Base-by-base conservation (phyloP, 2,888 invertebrate genomes). In the Hermodice carunculata region DNA sequence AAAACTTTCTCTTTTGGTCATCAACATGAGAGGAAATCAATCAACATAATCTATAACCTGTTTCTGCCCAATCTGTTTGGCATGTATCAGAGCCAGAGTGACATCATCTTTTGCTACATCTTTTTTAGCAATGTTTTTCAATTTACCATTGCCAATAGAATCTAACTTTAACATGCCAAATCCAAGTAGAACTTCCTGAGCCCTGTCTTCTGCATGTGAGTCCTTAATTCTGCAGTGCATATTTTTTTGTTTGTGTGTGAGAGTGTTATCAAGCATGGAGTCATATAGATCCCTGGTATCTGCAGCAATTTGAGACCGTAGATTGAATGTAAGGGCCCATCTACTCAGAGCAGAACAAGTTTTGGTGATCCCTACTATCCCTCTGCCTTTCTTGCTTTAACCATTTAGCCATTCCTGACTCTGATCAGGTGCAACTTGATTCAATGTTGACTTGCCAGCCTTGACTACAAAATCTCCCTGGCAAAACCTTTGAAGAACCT, bases 281-380 rank as follows among this genome's bases (percentile, higher is more conserved):
- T 32, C 52, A 52, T 24, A 48, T 28, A 48, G 22, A 28, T 19
- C 48, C 26, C 26, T 48, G 4, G 48, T 48, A 24, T 48, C 48
- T 24, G 22, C 26, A 3, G 48, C 22, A 17, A 59, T 59, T 19
- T 56, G 29, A 6, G 51, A 56, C 48, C 60, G 22, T 2, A 57
- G 40, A 43, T 64, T 64, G 52, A 64, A 64, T 4, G 61, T 54
- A 1, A 65, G 61, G 8, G 53, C 44, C 65, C 65, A 65, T 54
- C 65, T 22, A 54, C 54, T 44, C 17, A 61, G 53, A 19, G 61
- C 65, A 24, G 54, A 28, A n/a, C 26, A 22, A 14, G 40, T 63
- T 54, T 63, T 61, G 11, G 52, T 54, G 32, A 65, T 65, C 17
- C 65, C 65, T 1, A 64, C 40, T 28, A 63, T 60, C 17, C 64